Conservation (phyloP, 2,113 vertebrate genomes). For the Callocephalon fimbriatum region DNA sequence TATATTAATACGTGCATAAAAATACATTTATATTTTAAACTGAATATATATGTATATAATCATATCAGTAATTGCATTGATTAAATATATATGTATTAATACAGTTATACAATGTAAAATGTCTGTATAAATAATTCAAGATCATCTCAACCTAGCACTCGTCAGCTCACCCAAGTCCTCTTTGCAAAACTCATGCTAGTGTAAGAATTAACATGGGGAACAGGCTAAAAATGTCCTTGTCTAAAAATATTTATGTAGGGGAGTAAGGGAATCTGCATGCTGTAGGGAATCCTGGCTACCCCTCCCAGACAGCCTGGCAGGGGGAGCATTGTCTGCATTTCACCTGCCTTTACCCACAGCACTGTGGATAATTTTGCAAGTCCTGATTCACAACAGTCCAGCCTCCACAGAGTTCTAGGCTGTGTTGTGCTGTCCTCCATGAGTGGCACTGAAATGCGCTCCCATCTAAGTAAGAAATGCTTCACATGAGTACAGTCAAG, state of each 20-base stretch:
- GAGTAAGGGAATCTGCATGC: background rate
- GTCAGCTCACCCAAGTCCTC: background rate
- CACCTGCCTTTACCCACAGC: background rate
- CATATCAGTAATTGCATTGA: background rate
- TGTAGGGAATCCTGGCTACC: background rate
- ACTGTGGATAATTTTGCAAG: background rate
- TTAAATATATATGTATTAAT: constrained; percentile 48
- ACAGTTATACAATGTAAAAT: constrained; percentile 29
- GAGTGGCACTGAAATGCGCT: fast-evolving
- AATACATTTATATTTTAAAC: background rate
- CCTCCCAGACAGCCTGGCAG: background rate
- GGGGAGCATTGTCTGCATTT: background rate
- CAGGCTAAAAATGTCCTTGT: background rate
- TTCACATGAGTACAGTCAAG: background rate
- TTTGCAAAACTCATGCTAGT: background rate
- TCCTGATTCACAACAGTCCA: background rate
- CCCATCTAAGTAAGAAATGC: background rate
- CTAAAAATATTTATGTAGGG: background rate
- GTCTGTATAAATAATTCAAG: constrained; percentile 41
- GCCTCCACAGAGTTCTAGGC: background rate
- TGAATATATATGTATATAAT: background rate
- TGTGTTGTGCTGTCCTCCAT: fast-evolving
- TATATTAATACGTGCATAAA: background rate
- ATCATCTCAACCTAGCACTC: constrained; percentile 2
- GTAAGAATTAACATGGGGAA: background rate